Conservation (phyloP, 1,140 invertebrate genomes). For the Drosophila navojoa region DNA sequence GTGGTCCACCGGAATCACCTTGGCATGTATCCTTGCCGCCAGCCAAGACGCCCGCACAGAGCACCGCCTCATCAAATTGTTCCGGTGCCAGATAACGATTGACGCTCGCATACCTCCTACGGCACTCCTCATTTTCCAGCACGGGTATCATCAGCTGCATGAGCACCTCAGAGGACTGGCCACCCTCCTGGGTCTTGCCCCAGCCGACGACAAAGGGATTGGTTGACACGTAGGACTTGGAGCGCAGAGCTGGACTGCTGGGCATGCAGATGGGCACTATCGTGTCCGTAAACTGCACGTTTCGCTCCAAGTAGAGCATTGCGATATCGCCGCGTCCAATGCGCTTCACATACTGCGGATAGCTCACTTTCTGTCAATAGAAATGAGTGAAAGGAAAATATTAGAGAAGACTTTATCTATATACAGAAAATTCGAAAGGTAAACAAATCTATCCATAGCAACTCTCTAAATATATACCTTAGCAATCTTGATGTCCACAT, state of each 20-base stretch:
- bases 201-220: conserved; percentile 91
- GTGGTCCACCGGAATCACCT: conserved; percentile 93
- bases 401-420: too few relatives aligned
- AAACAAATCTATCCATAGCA: too few relatives aligned
- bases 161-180: conserved; percentile 86
- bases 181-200: conserved; percentile 86
- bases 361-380: conserved; percentile 37
- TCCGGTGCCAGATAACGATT: conserved; percentile 86
- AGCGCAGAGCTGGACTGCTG: conserved; percentile 33
- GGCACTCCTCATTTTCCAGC: conserved; percentile 87
- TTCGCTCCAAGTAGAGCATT: conserved; percentile 64
- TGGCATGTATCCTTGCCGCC: conserved; percentile 93
- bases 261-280: conserved; percentile 74
- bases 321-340: conserved; percentile 78
- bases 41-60: conserved; percentile 90
- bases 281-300: conserved; percentile 58
- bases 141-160: conserved; percentile 90
- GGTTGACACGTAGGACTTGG: conserved; percentile 68
- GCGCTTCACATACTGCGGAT: conserved; percentile 60
- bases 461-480: conserved; percentile 45
- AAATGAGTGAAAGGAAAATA: neutral
- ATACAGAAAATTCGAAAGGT: too few relatives aligned
- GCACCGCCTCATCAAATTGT: conserved; percentile 85
- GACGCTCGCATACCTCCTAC: conserved; percentile 86
- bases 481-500: conserved; percentile 62